These are phyloP conservation scores for Pelochelys cantorii DNA, from an alignment of 2,797 vertebrate species.

Conservation along the genomic window DNA sequence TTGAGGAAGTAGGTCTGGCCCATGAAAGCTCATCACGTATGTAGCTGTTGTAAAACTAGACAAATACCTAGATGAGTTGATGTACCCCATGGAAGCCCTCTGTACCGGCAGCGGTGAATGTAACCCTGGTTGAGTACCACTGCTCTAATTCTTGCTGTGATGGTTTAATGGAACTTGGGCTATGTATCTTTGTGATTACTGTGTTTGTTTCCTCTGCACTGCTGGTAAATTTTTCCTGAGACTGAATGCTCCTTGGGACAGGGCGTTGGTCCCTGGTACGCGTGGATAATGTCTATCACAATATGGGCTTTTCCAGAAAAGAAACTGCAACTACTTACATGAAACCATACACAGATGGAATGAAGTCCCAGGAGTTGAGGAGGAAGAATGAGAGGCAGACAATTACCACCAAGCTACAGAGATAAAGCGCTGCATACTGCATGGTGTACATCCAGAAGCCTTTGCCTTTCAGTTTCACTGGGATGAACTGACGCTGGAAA, in stretches of 20 bases:
- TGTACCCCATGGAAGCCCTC: too few species aligned
- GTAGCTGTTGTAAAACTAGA: too few species aligned
- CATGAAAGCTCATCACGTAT: too few species aligned
- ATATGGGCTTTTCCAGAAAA: neutral
- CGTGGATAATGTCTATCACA: neutral
- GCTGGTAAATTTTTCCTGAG: neutral
- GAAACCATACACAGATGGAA: slow-evolving; percentile 96
- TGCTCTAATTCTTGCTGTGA: neutral
- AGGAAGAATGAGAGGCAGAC: slow-evolving; percentile 96
- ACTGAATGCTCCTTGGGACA: neutral
- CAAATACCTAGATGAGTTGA: too few species aligned
- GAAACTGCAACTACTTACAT: slow-evolving; percentile 86
- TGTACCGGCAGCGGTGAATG: too few species aligned
- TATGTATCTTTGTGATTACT: neutral
- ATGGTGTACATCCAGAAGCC: slow-evolving; percentile 91
- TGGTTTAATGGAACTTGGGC: neutral
- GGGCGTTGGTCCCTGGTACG: neutral
- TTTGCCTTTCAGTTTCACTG: slow-evolving; percentile 86
- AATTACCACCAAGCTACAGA: slow-evolving; percentile 92
- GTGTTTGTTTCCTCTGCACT: neutral
- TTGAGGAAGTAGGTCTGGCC: too few species aligned
- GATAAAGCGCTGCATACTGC: slow-evolving; percentile 91
- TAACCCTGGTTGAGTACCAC: too few species aligned
- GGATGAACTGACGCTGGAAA: slow-evolving; percentile 92
- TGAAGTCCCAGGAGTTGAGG: slow-evolving; percentile 96